These are phyloP conservation scores for Trimorus sp. DNA, from an alignment of 2,888 invertebrate species.

Conservation along the genomic window DNA sequence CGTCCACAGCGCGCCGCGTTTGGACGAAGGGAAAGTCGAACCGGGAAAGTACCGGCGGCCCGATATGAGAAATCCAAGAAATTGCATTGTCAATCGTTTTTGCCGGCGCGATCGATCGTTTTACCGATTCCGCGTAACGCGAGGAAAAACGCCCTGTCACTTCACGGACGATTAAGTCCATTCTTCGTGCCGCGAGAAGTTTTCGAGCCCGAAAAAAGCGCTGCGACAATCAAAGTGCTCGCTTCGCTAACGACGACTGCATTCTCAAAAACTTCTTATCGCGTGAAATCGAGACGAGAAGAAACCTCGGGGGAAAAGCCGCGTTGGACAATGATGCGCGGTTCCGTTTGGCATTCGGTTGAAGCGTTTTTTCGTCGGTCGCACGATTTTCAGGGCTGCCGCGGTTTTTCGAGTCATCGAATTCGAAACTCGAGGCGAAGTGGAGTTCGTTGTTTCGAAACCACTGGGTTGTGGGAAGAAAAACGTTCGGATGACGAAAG, in stretches of 20 bases:
- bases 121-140: conserved; percentile 48
- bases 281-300: conserved; percentile 18
- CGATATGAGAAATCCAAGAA: conserved; percentile 57
- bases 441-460: too few species aligned
- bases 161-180: conserved; percentile 49
- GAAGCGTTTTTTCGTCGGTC: too few species aligned
- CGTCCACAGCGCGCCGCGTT: conserved; percentile 26
- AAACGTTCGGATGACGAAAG: too few species aligned
- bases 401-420: too few species aligned
- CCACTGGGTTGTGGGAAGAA: too few species aligned
- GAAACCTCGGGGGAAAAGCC: background rate
- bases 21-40: conserved; percentile 53
- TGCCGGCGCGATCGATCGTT: conserved; percentile 50
- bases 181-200: conserved; percentile 41
- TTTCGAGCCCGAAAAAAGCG: conserved; percentile 39
- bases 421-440: too few species aligned
- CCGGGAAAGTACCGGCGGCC: conserved; percentile 50
- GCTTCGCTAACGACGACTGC: conserved; percentile 14
- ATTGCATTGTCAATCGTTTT: conserved; percentile 61
- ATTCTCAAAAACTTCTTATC: conserved; percentile 34
- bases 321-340: background rate
- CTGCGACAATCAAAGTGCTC: conserved; percentile 38
- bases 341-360: conserved; percentile 1
- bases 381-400: background rate
- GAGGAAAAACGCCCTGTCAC: conserved; percentile 51